A percentile compares a stretch with the other conserved stretches of the same genome.
phyloP scores from a whole-genome alignment of 1,140 invertebrate species.

The Liolophura sinensis region DNA sequence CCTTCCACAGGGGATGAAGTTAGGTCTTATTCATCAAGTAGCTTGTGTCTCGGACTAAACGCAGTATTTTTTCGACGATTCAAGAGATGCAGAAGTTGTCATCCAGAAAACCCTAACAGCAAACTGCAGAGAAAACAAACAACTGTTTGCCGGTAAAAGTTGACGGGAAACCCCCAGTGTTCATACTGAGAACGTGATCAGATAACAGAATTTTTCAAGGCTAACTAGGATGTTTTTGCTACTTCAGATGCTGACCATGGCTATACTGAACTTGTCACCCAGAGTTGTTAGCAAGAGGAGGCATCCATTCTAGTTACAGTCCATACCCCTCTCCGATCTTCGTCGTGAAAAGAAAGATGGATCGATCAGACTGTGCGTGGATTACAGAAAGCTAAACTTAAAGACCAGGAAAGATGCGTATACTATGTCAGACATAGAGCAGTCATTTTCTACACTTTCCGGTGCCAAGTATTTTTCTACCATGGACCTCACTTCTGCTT shows the following conservation, averaged over 20 bases:
- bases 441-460: slow-evolving; percentile 27
- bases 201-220: neutral
- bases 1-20: too few species aligned
- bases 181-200: neutral
- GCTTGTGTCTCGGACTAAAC: too few species aligned
- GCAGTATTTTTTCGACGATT: too few species aligned
- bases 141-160: neutral
- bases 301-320: slow-evolving; percentile 4
- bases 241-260: neutral
- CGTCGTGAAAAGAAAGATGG: slow-evolving; percentile 19
- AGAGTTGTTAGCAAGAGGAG: neutral
- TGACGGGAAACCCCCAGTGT: slow-evolving; percentile 1
- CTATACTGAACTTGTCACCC: slow-evolving; percentile 1
- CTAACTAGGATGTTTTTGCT: slow-evolving; percentile 8
- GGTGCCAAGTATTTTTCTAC: slow-evolving; percentile 31
- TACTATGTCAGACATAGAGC: slow-evolving; percentile 15
- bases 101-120: too few species aligned
- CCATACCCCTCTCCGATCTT: slow-evolving; percentile 11
- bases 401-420: slow-evolving; percentile 11
- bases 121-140: too few species aligned
- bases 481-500: slow-evolving; percentile 30
- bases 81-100: too few species aligned
- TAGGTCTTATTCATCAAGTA: too few species aligned
- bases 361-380: slow-evolving; percentile 13
- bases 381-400: slow-evolving; percentile 13